A percentile compares a stretch with the other conserved stretches of the same genome.
Evolutionary conservation across 2,888 invertebrate genomes (phyloP).

Genomic region (Diogma glabrata): DNA sequence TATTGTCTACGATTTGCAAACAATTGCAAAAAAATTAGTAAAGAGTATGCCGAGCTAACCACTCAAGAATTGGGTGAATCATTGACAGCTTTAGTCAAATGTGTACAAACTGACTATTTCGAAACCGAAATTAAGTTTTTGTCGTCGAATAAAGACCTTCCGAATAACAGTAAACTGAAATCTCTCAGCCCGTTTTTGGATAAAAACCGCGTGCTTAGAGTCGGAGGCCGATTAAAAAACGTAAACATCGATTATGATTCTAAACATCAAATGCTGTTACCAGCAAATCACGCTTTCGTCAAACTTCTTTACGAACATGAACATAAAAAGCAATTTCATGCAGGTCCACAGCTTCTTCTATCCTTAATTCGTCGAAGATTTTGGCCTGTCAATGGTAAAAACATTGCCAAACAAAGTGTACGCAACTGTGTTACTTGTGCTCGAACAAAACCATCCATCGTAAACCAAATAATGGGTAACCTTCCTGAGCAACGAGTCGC

Average conservation of each 20-base stretch:
- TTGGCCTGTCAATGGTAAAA: conserved; percentile 5
- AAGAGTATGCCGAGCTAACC: too few relatives aligned
- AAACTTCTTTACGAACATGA: conserved; percentile 7
- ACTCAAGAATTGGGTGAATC: not conserved
- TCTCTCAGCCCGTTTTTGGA: conserved; percentile 10
- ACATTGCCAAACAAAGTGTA: not conserved
- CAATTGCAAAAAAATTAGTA: too few relatives aligned
- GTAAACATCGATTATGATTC: conserved; percentile 9
- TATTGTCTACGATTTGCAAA: not conserved
- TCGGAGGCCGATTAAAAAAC: conserved; percentile 13
- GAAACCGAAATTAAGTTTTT: not conserved
- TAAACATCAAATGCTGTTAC: conserved; percentile 10
- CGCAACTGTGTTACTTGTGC: not conserved
- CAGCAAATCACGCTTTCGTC: conserved; percentile 7
- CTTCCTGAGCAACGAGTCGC: conserved; percentile 10
- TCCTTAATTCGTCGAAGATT: not conserved
- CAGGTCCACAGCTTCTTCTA: conserved; percentile 6
- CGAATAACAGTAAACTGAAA: conserved; percentile 7
- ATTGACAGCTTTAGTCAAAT: not conserved
- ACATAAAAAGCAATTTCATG: conserved; percentile 10
- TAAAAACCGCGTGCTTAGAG: conserved; percentile 1
- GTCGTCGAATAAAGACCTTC: not conserved
- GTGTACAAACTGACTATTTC: too few relatives aligned
- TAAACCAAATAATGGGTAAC: conserved; percentile 10
- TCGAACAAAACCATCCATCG: not conserved